Evolutionary conservation across 1,140 invertebrate genomes (phyloP), one percentile per base, ranked within the genome.

Genomic region (Pantala flavescens): DNA sequence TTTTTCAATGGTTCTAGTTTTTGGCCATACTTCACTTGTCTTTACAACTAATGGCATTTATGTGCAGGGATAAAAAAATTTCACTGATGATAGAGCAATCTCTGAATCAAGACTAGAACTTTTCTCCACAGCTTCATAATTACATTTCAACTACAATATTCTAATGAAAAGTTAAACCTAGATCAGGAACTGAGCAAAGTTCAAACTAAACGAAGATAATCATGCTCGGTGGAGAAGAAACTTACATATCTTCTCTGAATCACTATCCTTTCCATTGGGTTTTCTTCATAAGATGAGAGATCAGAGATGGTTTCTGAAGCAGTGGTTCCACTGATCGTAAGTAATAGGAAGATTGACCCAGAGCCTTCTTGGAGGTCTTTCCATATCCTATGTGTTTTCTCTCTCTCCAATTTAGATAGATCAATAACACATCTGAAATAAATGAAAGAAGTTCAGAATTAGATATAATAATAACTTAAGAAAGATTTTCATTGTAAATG

Each of bases 301-400:
- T 96, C 96, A 7, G 93, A 95, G 74, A 96, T 95, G 0, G 95
- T 95, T 82, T 97, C 95, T 0, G 90, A 91, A 0, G 94, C 93
- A 0, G 93, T 94, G 0, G 94, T 97, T 0, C 96, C 97, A 78
- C 94, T 98, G 21, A 98, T 97, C 0, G 97, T 98, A 0, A 99
- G 83, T 73, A 99, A 85, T 7, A 99, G 84, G 80, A 93, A 93
- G 71, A 99, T 89, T 75, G 89, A 88, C 0, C 97, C 96, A 0
- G 91, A 90, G 0, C 91, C 91, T 78, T 98, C 95, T 83, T 98
- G 95, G 14, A 99, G 84, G 0, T 93, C 88, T 78, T 90, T 87
- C 89, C 94, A 95, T 71, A 98, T 87, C 75, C 90, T 88, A 81
- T 98, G 95, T 0, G 97, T 98, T 75, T 87, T 91, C 82, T 99